phyloP scores from a whole-genome alignment of 2,797 vertebrate species.

The Mycteria americana region DNA sequence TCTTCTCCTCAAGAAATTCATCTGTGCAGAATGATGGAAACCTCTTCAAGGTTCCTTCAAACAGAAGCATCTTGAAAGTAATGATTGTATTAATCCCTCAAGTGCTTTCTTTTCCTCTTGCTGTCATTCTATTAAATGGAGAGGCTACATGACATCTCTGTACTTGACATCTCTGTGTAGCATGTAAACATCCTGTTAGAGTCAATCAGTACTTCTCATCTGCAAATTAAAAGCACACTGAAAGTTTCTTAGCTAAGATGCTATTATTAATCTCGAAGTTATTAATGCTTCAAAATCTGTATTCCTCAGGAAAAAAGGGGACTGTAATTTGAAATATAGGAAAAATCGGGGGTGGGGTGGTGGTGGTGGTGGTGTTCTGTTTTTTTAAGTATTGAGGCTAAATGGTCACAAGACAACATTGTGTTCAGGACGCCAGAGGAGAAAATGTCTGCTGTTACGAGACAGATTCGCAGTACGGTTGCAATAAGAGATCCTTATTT shows the following conservation, averaged over 20 bases:
- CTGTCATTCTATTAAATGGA: neutral
- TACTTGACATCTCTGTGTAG: neutral
- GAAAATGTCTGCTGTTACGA: neutral
- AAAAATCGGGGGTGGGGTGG: neutral
- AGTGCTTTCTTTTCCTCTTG: neutral
- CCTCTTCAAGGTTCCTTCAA: conserved; percentile 13
- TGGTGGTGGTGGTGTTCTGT: too few relatives aligned
- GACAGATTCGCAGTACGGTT: neutral
- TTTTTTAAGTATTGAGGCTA: neutral
- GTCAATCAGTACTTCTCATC: neutral
- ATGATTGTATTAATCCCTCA: neutral
- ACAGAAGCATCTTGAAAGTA: conserved; percentile 5
- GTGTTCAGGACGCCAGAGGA: neutral
- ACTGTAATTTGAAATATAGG: neutral
- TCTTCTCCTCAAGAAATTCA: neutral
- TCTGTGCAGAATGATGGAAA: neutral
- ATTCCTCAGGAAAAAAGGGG: neutral
- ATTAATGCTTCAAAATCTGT: neutral
- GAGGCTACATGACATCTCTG: neutral
- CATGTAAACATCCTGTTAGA: neutral
- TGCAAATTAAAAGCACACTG: neutral
- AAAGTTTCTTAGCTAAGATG: neutral
- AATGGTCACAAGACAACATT: neutral
- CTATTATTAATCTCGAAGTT: neutral
- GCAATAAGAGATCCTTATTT: neutral